These are phyloP conservation scores for Chiloscyllium plagiosum DNA, from an alignment of 2,113 vertebrate genomes.

Conservation along the genomic window DNA sequence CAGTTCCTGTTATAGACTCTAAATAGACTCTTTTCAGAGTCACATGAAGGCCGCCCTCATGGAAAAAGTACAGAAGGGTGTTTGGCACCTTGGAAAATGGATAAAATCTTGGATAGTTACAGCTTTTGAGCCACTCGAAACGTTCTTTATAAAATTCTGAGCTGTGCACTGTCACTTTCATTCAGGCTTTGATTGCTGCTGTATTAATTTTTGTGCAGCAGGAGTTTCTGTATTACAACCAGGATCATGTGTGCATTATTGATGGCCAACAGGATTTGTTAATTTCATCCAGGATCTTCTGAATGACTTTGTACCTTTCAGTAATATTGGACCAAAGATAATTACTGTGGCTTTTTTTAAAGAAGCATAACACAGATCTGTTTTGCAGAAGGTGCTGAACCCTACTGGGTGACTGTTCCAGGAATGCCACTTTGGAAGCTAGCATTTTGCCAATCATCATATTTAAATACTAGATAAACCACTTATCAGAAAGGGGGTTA, in stretches of 20 bases:
- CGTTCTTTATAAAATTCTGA: neutral
- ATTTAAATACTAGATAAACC: neutral
- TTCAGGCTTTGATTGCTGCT: neutral
- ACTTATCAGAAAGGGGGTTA: neutral
- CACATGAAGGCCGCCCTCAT: neutral
- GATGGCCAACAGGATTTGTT: slow-evolving; percentile 16
- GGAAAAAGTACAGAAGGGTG: neutral
- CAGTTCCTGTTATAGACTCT: neutral
- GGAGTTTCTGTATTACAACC: neutral
- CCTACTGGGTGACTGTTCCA: neutral
- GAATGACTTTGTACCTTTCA: neutral
- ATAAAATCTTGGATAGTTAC: neutral
- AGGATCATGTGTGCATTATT: neutral
- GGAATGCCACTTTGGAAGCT: neutral
- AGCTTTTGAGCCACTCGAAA: neutral
- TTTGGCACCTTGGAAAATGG: neutral
- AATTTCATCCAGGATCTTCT: neutral
- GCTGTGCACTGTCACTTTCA: neutral
- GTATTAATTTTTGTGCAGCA: neutral
- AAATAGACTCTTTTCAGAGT: neutral
- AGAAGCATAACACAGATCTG: neutral
- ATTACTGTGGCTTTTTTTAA: neutral
- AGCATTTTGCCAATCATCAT: neutral
- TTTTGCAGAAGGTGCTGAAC: neutral
- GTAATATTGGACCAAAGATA: neutral